Evolutionary conservation across 2,888 invertebrate species (phyloP).

Genomic region (Pardosa pseudoannulata): DNA sequence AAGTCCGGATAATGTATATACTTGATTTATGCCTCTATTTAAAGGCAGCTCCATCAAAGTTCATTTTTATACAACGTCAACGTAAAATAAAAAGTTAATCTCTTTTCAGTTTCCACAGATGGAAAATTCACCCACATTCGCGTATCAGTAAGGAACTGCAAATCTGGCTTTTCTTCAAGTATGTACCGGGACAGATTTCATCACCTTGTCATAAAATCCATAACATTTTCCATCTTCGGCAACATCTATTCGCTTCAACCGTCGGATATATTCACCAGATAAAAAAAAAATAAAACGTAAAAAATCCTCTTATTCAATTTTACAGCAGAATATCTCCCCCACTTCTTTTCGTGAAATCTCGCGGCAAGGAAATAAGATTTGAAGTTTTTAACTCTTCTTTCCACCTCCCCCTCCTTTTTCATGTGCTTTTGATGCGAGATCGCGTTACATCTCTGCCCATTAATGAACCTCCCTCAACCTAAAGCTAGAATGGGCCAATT

Average conservation of each 20-base stretch:
- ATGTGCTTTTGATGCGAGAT: conserved; percentile 44
- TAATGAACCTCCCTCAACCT: conserved; percentile 42
- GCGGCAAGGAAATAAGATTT: conserved; percentile 32
- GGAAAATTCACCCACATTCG: too few relatives aligned
- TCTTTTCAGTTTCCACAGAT: too few relatives aligned
- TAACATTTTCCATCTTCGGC: neutral
- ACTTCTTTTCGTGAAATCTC: neutral
- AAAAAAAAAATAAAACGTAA: neutral
- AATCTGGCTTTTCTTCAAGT: too few relatives aligned
- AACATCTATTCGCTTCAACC: neutral
- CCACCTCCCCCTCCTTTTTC: neutral
- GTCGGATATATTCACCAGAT: neutral
- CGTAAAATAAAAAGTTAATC: too few relatives aligned
- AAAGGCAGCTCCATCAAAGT: too few relatives aligned
- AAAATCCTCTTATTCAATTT: conserved; percentile 9
- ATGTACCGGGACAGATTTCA: neutral
- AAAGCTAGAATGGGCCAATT: conserved; percentile 40
- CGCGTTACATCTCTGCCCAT: conserved; percentile 50
- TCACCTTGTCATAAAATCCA: neutral
- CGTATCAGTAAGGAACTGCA: too few relatives aligned
- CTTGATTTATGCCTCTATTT: too few relatives aligned
- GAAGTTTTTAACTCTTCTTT: conserved; percentile 33
- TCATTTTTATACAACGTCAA: too few relatives aligned
- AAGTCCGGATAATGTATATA: too few relatives aligned
- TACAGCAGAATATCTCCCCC: conserved; percentile 1